A percentile compares a stretch with the other conserved stretches of the same genome.
phyloP scores from a whole-genome alignment of 2,888 invertebrate species.

The Melanotus villosus region DNA sequence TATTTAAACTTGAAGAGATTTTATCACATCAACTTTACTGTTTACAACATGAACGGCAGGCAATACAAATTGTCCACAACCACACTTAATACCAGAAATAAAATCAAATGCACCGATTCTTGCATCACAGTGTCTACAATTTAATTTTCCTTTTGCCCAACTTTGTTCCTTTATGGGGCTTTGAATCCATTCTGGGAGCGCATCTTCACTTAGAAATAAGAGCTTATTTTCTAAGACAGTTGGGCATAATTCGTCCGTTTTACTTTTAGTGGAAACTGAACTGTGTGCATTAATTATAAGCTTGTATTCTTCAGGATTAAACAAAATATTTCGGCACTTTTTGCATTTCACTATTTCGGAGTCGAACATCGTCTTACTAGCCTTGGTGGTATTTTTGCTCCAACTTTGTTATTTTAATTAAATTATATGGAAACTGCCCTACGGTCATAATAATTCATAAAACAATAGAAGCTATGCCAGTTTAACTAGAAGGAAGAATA shows the following conservation, averaged over 20 bases:
- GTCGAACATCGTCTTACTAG: too few species aligned
- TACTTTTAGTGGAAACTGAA: constrained; percentile 29
- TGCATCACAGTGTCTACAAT: constrained; percentile 74
- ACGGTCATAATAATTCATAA: too few species aligned
- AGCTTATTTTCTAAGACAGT: constrained; percentile 56
- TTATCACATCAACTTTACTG: constrained; percentile 74
- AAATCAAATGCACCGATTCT: constrained; percentile 79
- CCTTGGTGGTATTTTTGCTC: too few species aligned
- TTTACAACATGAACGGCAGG: constrained; percentile 75
- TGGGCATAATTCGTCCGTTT: constrained; percentile 47
- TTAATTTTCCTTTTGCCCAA: constrained; percentile 79
- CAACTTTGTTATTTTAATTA: too few species aligned
- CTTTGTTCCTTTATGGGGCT: constrained; percentile 70
- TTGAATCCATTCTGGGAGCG: constrained; percentile 73
- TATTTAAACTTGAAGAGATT: background rate
- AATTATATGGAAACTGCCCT: too few species aligned
- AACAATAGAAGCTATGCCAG: too few species aligned
- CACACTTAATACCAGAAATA: constrained; percentile 75
- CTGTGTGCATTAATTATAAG: constrained; percentile 60
- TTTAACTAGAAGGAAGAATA: too few species aligned
- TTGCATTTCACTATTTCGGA: constrained; percentile 64
- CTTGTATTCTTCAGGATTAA: constrained; percentile 50
- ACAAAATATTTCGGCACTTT: constrained; percentile 60
- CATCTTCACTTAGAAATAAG: constrained; percentile 73
- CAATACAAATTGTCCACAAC: constrained; percentile 71